Evolutionary conservation across 2,113 vertebrate species (phyloP).

Genomic region (Tetrax tetrax): DNA sequence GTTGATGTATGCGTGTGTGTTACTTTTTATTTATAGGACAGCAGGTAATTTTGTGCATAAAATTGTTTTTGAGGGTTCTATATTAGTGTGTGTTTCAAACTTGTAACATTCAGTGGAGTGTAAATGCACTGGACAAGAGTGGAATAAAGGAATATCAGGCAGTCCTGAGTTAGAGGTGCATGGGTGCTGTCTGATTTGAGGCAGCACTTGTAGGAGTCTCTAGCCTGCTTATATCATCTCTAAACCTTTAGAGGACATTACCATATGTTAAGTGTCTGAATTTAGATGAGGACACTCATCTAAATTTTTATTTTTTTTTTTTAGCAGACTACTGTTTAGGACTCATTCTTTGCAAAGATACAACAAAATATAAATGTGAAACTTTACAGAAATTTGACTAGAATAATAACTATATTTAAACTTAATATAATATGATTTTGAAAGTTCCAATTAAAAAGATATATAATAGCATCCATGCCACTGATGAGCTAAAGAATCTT

Average conservation of each 20-base stretch:
- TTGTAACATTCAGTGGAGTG: background rate
- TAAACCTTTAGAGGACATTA: background rate
- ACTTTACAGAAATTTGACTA: background rate
- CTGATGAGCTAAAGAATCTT: background rate
- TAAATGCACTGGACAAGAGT: background rate
- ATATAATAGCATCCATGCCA: fast-evolving
- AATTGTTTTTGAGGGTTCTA: background rate
- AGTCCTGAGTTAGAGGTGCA: background rate
- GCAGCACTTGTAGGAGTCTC: background rate
- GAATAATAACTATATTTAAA: background rate
- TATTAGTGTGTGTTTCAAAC: background rate
- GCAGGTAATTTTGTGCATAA: background rate
- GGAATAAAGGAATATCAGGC: background rate
- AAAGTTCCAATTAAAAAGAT: background rate
- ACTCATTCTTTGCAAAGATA: background rate
- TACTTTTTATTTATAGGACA: background rate
- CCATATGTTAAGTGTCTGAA: background rate
- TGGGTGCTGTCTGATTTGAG: background rate
- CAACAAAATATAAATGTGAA: background rate
- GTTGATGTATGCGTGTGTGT: too few relatives aligned
- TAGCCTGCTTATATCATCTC: background rate
- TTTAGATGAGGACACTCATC: background rate
- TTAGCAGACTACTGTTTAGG: background rate
- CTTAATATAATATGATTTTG: background rate
- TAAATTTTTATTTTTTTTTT: too few relatives aligned